Evolutionary conservation across 2,888 invertebrate species (phyloP).

Genomic region (Eupithecia inturbata): DNA sequence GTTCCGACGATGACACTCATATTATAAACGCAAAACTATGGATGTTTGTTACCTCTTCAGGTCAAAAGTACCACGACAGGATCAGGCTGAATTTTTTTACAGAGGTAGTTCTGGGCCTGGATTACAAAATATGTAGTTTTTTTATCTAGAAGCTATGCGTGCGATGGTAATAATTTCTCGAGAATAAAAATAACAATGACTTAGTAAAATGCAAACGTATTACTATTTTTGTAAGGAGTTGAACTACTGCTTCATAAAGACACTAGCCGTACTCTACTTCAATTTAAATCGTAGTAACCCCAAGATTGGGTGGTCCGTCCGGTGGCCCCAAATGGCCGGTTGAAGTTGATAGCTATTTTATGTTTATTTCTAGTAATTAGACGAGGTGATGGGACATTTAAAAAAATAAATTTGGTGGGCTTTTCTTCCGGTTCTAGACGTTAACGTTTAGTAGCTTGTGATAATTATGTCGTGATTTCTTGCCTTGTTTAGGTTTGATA

Average conservation of each 20-base stretch:
- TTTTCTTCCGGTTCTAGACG: slow-evolving; percentile 22
- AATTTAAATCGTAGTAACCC: slow-evolving; percentile 30
- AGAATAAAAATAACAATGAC: no score
- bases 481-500: not conserved
- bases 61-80: no score
- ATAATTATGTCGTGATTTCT: slow-evolving; percentile 13
- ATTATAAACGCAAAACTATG: no score
- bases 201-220: no score
- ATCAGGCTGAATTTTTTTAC: no score
- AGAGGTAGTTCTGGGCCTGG: no score
- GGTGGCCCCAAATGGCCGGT: slow-evolving; percentile 27
- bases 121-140: no score
- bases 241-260: slow-evolving; percentile 6
- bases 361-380: slow-evolving; percentile 32
- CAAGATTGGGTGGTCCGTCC: slow-evolving; percentile 35
- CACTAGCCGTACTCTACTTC: slow-evolving; percentile 15
- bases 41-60: no score
- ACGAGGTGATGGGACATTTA: slow-evolving; percentile 23
- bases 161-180: no score
- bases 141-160: no score
- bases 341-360: slow-evolving; percentile 31
- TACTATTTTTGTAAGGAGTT: not conserved
- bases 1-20: no score
- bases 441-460: slow-evolving; percentile 8
- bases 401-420: slow-evolving; percentile 13